These are phyloP conservation scores for Helicolenus hilgendorfi DNA, from an alignment of 2,797 vertebrate genomes.

Conservation along the genomic window DNA sequence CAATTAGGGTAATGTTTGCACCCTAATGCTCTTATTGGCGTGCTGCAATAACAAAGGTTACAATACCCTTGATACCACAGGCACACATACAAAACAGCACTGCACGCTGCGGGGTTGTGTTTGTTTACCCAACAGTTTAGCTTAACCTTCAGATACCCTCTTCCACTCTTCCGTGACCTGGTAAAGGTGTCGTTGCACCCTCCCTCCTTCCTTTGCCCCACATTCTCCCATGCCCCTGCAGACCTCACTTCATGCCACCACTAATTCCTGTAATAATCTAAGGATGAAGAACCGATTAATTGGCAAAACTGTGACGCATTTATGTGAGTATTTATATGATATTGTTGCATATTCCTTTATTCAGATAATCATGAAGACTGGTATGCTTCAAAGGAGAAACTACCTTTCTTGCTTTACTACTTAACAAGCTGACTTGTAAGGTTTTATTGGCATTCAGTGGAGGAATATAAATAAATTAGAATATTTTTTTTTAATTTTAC, in stretches of 20 bases:
- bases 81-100: background rate
- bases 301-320: background rate
- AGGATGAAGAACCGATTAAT: background rate
- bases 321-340: background rate
- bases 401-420: background rate
- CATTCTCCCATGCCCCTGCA: background rate
- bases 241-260: background rate
- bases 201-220: background rate
- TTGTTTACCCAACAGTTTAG: conserved; percentile 73
- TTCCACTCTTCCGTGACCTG: conserved; percentile 30
- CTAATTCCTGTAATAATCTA: background rate
- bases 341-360: background rate
- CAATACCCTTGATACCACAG: conserved; percentile 42
- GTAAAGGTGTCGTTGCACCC: conserved; percentile 1
- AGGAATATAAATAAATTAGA: conserved; percentile 2
- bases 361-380: background rate
- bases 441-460: conserved; percentile 9
- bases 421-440: background rate
- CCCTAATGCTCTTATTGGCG: conserved; percentile 42
- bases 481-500: background rate
- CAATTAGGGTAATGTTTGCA: conserved; percentile 49
- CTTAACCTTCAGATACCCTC: conserved; percentile 60
- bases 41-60: conserved; percentile 52
- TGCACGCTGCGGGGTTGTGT: conserved; percentile 13
- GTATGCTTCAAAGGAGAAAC: conserved; percentile 6